Base-by-base conservation (phyloP, 2,797 vertebrate genomes). In the Sebastes itinus region DNA sequence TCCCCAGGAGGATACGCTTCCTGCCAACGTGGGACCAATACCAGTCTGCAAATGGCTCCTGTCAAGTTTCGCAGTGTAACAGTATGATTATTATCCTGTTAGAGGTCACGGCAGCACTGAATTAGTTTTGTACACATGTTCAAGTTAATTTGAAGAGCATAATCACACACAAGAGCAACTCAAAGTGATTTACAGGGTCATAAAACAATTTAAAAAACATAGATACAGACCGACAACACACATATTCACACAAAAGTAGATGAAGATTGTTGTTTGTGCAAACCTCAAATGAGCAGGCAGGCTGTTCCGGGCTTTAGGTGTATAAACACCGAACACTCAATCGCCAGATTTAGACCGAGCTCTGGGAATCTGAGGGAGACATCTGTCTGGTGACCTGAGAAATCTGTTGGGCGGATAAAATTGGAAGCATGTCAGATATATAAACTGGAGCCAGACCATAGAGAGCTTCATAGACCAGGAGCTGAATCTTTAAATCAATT, bases 301-400 rank as follows among this genome's bases (percentile, higher is more conserved):
- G 61, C 85, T 78, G 85, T 65, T 88, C 69, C 22, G 73, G 77
- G 68, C 72, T 82, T 83, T 12, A 75, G 78, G 60, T 80, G 85
- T 27, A 65, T 56, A 49, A 78, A 85, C 59, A 75, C 52, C 38
- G 70, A 79, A 72, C 27, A 54, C 65, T 84, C 75, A 38, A 49
- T 38, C 30, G 23, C 33, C 73, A 79, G 63, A 74, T 87, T 84
- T 70, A 76, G 67, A 76, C 33, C 4, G 61, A 80, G 84, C 80
- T 73, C 59, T 68, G 84, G 74, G 81, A 86, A 75, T 81, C 25
- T 33, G 80, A 70, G 20, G 74, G 58, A 84, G 74, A 86, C 89
- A 82, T 91, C 87, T 91, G 91, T 89, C 84, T 78, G 18, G 61
- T 87, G 89, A 90, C 77, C 87, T 80, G 67, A 75, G 66, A 84